Evolutionary conservation across 2,888 invertebrate species (phyloP), one percentile per base, ranked within the genome.

Genomic region (Lysandra coridon): DNA sequence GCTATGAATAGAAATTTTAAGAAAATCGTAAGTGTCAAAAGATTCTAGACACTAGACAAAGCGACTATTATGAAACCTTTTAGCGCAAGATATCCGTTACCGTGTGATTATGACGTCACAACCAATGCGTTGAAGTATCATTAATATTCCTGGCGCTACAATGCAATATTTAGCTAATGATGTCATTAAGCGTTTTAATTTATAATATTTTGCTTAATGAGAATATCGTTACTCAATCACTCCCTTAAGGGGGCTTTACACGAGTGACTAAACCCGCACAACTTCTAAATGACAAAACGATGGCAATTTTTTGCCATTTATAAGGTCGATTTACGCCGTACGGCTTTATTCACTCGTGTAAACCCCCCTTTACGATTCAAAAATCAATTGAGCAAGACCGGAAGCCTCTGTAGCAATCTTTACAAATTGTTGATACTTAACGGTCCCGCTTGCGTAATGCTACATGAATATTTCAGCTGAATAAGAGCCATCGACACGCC

Each of bases 131-230:
- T 44, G 12, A 74, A 74, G 10, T 74, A 74, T 40, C 40, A 74
- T 10, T 40, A 4, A 73, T 40, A 73, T 73, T 44, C 37, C 73
- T 78, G 53, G 77, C 30, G 73, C 78, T 80, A 69, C 37, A 30
- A 17, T 80, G 60, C 37, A 30, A 17, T n/a, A 75, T 75, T 75
- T 75, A 49, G 49, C 75, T 75, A 75, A 75, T 49, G 53, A 75
- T 44, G 53, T 75, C 53, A 75, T 75, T 23, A 53, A 75, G 30
- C 14, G 12, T 23, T 75, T 75, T 75, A 30, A 4, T 44, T 49
- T 12, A 44, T 30, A 23, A 75, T 30, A 53, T 30, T 75, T 75
- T 30, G 75, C 53, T 75, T 75, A 75, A 75, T 75, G 75, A 75
- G 49, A 53, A 44, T 44, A 44, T 44, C 44, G 44, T 44, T 44